Conservation (phyloP, 2,888 invertebrate genomes). For the Trissolcus japonicus region DNA sequence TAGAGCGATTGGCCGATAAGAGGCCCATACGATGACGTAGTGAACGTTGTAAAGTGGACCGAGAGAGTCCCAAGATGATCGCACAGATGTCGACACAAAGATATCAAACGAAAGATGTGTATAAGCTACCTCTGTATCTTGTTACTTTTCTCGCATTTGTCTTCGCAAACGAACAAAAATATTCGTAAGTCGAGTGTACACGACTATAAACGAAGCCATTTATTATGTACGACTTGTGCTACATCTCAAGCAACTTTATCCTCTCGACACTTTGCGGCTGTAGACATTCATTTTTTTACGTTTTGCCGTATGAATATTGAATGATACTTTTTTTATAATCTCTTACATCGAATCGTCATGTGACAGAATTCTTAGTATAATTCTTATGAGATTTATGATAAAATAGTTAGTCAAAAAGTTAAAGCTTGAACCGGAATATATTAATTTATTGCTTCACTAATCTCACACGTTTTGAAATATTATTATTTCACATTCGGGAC, state of each 20-base stretch:
- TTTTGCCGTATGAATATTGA: conserved; percentile 27
- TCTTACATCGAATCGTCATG: conserved; percentile 10
- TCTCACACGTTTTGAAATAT: too few relatives aligned
- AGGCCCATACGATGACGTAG: conserved; percentile 62
- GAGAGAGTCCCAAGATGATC: conserved; percentile 66
- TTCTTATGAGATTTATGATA: conserved; percentile 3
- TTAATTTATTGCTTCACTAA: too few relatives aligned
- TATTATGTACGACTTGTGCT: conserved; percentile 68
- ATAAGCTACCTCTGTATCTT: conserved; percentile 19
- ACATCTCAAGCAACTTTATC: conserved; percentile 46
- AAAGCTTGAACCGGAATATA: too few relatives aligned
- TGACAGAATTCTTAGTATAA: conserved; percentile 9
- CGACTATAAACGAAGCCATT: conserved; percentile 64
- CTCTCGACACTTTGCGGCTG: conserved; percentile 32
- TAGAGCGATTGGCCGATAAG: conserved; percentile 69
- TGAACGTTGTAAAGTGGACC: conserved; percentile 34
- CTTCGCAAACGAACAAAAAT: conserved; percentile 47
- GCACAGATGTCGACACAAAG: conserved; percentile 74
- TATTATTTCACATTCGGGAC: background rate
- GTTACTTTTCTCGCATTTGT: conserved; percentile 37
- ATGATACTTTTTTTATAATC: conserved; percentile 28
- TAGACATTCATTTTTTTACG: conserved; percentile 4
- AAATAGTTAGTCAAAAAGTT: too few relatives aligned
- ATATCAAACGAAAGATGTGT: conserved; percentile 28
- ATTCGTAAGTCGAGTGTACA: conserved; percentile 61